Percentiles rank a stretch among this genome's conserved stretches.
Conservation (phyloP, 2,888 invertebrate genomes). For the Drosophila anceps region DNA sequence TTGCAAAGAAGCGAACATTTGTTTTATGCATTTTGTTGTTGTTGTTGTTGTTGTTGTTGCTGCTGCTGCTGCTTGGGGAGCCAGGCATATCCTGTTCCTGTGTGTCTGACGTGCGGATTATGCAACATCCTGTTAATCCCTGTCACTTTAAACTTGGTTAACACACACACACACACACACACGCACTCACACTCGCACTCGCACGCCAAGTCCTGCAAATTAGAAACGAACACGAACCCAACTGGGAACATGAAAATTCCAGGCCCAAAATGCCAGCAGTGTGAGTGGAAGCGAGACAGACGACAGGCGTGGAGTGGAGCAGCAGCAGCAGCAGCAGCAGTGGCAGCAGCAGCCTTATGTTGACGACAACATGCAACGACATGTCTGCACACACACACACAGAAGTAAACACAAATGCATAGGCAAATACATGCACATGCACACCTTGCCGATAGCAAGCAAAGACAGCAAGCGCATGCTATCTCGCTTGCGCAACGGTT, state of each 20-base stretch:
- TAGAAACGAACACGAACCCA: constrained; percentile 57
- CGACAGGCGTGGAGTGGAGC: background rate
- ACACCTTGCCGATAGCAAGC: constrained; percentile 61
- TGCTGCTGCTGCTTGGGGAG: constrained; percentile 24
- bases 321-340: background rate
- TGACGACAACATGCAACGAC: constrained; percentile 71
- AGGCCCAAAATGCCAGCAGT: constrained; percentile 57
- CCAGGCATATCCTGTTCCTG: constrained; percentile 69
- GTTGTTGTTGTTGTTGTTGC: background rate
- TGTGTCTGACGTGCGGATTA: constrained; percentile 77
- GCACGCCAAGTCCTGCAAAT: constrained; percentile 60
- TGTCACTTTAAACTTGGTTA: constrained; percentile 78
- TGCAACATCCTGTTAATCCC: constrained; percentile 84
- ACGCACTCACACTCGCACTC: constrained; percentile 33
- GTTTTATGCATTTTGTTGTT: constrained; percentile 51
- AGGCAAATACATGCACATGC: constrained; percentile 39
- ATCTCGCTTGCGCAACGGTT: constrained; percentile 30
- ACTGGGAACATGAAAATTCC: constrained; percentile 41
- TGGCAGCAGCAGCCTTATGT: constrained; percentile 39
- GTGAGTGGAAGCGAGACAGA: constrained; percentile 19
- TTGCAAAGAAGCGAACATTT: constrained; percentile 37
- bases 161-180: constrained; percentile 31
- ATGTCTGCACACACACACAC: constrained; percentile 59
- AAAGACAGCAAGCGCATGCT: constrained; percentile 19
- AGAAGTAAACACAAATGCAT: constrained; percentile 7